Percentiles rank a stretch among this genome's conserved stretches.
These are phyloP conservation scores for Aphidoletes aphidimyza DNA, from an alignment of 2,888 invertebrate species.

Conservation along the genomic window DNA sequence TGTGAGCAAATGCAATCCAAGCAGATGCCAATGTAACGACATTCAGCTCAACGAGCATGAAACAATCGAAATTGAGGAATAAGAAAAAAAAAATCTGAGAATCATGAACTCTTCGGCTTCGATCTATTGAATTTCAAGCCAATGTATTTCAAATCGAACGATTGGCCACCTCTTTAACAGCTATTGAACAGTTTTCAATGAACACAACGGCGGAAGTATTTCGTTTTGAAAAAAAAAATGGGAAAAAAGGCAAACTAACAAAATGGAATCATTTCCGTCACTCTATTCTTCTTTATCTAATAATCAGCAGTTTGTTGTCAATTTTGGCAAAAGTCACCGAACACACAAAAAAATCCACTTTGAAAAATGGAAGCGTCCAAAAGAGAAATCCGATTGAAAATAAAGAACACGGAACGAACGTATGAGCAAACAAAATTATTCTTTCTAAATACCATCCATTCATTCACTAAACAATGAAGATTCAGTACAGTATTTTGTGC, in stretches of 20 bases:
- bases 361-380: neutral
- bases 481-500: neutral
- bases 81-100: neutral
- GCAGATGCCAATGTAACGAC: conserved; percentile 6
- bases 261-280: conserved; percentile 25
- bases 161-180: neutral
- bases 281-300: neutral
- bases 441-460: too few species aligned
- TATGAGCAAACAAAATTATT: too few species aligned
- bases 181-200: conserved; percentile 7
- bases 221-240: neutral
- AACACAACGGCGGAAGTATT: conserved; percentile 20
- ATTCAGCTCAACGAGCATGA: too few species aligned
- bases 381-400: too few species aligned
- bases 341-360: neutral
- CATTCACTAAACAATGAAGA: neutral
- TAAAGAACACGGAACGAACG: too few species aligned
- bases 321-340: conserved; percentile 11
- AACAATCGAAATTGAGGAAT: too few species aligned
- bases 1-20: neutral
- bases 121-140: too few species aligned
- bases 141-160: neutral
- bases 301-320: conserved; percentile 11
- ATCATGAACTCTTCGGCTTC: too few species aligned
- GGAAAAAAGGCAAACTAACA: neutral